Conservation (phyloP, 2,113 vertebrate species). For the Coptodon rendalli region DNA sequence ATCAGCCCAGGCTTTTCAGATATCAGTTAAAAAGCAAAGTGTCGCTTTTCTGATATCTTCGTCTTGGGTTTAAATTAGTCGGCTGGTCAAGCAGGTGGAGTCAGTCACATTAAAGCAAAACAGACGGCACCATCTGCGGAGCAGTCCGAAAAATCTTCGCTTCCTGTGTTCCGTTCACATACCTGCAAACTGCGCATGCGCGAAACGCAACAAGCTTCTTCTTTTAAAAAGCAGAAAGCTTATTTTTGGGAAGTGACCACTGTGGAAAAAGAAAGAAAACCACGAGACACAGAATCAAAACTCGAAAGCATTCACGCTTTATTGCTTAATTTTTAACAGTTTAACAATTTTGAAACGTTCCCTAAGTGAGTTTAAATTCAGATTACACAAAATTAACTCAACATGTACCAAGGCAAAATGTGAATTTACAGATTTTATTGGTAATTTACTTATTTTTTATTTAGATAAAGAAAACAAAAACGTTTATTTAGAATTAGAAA, state of each 20-base stretch:
- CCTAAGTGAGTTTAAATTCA: neutral
- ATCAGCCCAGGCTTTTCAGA: neutral
- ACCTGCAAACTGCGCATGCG: constrained; percentile 50
- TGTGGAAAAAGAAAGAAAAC: neutral
- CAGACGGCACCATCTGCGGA: neutral
- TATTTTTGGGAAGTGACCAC: neutral
- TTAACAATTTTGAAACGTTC: neutral
- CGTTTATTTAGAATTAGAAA: neutral
- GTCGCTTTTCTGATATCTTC: neutral
- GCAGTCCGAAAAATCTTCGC: constrained; percentile 2
- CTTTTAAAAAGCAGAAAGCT: neutral
- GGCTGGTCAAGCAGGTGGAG: neutral
- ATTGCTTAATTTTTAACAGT: neutral
- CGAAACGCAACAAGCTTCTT: constrained; percentile 11
- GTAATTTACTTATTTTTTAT: neutral
- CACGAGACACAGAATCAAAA: neutral
- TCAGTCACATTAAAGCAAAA: neutral
- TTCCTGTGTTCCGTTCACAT: constrained; percentile 56
- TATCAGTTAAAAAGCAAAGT: neutral
- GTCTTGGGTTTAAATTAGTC: neutral
- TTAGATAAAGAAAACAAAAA: neutral
- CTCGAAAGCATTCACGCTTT: neutral
- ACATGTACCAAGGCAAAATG: neutral
- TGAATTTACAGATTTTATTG: neutral
- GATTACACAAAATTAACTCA: neutral